Percentiles rank a stretch among this genome's conserved stretches.
Conservation (phyloP, 2,113 vertebrate genomes). For the Grammomys surdaster region DNA sequence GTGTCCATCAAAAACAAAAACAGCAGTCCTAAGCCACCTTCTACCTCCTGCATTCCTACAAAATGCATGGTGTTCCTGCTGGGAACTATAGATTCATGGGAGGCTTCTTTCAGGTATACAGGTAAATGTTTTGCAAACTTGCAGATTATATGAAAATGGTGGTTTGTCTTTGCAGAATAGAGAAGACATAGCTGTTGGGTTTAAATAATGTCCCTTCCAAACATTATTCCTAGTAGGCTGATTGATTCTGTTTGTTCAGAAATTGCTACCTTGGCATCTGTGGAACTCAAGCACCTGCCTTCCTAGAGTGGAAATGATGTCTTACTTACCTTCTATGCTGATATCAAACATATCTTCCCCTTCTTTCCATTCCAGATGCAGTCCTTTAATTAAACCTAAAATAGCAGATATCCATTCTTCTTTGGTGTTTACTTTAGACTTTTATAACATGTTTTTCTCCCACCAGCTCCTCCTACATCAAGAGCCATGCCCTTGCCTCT, state of each 20-base stretch:
- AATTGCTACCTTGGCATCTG: too few species aligned
- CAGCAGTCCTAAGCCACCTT: too few species aligned
- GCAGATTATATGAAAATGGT: background rate
- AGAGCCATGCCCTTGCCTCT: background rate
- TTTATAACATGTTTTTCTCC: background rate
- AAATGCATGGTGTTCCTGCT: accelerated
- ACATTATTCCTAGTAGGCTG: accelerated
- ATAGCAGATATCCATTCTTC: background rate
- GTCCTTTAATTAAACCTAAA: background rate
- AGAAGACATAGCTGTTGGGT: accelerated
- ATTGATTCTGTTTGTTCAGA: background rate
- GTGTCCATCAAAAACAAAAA: background rate
- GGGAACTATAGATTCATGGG: background rate
- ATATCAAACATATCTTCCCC: background rate
- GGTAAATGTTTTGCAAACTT: background rate
- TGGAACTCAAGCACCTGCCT: background rate
- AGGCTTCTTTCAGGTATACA: background rate
- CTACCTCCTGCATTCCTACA: background rate
- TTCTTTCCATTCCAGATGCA: background rate
- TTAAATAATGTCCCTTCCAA: background rate
- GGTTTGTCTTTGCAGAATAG: background rate
- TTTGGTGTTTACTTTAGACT: background rate
- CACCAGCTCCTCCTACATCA: background rate
- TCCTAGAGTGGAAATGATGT: background rate
- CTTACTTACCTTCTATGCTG: background rate